Base-by-base conservation (phyloP, 2,888 invertebrate species). In the Autographa pulchrina region DNA sequence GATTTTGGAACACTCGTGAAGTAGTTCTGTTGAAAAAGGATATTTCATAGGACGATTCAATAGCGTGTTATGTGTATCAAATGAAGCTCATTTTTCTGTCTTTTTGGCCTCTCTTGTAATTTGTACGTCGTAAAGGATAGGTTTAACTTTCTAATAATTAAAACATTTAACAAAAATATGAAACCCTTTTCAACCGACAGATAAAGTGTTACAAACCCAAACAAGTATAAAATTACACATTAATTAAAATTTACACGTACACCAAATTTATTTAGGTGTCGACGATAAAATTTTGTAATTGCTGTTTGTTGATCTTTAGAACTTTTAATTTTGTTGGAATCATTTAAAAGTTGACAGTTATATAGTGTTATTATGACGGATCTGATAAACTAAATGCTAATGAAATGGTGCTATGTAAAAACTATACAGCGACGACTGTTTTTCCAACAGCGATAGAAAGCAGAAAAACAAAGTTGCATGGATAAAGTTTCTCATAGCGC, bases 221-320 rank as follows among this genome's bases (percentile, higher is more conserved):
- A 80, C 67, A 80, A 77, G 63, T 76, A 80, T 76, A 48, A 73
- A 76, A 80, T 73, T 76, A 76, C 62, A 65, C 56, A 80, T 75
- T 69, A 78, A 76, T 80, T 78, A 69, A 60, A 76, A 76, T 76
- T 18, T 65, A 20, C 59, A 35, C 56, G 69, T 48, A 62, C 62
- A 69, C 43, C n/a, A 52, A 77, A 77, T 77, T 80, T 80, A 80
- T 69, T 72, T 72, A 68, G 72, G 76, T 75, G 59, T 56, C 31
- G 62, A 32, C 63, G 7, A 14, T 59, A 20, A 58, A 61, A 70
- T 64, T 11, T 59, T 43, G n/a, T 62, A 52, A 64, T 75, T 62
- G 73, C 62, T 65, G 35, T 65, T 25, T 11, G 52, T 54, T n/a
- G 18, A 52, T 38, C 43, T 65, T 52, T 13, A 52, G 7, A 59